These are phyloP conservation scores for Myotis daubentonii DNA, from an alignment of 2,797 vertebrate species.

Conservation along the genomic window DNA sequence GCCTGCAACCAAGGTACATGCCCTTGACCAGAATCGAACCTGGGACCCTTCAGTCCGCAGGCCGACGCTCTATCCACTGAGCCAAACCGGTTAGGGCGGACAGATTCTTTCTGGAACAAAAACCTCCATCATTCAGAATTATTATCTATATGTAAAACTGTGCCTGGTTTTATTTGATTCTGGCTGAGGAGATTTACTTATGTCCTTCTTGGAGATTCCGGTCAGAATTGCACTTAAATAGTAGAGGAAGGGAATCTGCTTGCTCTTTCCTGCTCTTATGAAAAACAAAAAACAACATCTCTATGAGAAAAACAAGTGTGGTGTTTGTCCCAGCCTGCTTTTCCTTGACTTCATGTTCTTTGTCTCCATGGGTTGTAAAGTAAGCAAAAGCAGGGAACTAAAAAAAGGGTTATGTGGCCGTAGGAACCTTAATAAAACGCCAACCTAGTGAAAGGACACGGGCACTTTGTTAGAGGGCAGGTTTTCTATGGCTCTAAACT, in stretches of 20 bases:
- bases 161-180: constrained; percentile 3
- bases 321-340: not conserved
- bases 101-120: constrained; percentile 6
- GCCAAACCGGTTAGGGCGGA: no score
- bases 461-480: not conserved
- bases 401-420: not conserved
- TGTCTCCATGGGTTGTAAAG: not conserved
- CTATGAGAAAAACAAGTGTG: not conserved
- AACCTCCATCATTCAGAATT: constrained; percentile 28
- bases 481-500: not conserved
- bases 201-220: not conserved
- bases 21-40: no score
- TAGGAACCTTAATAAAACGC: not conserved
- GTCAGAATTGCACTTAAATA: constrained; percentile 23
- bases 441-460: not conserved
- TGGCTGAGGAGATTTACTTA: not conserved
- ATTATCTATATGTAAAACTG: not conserved
- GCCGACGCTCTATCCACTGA: no score
- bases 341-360: constrained; percentile 3
- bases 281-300: not conserved
- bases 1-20: no score
- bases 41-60: no score
- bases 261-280: not conserved
- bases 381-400: not conserved
- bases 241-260: not conserved